Evolutionary conservation across 1,140 invertebrate species (phyloP).

Genomic region (Oscheius sp.): DNA sequence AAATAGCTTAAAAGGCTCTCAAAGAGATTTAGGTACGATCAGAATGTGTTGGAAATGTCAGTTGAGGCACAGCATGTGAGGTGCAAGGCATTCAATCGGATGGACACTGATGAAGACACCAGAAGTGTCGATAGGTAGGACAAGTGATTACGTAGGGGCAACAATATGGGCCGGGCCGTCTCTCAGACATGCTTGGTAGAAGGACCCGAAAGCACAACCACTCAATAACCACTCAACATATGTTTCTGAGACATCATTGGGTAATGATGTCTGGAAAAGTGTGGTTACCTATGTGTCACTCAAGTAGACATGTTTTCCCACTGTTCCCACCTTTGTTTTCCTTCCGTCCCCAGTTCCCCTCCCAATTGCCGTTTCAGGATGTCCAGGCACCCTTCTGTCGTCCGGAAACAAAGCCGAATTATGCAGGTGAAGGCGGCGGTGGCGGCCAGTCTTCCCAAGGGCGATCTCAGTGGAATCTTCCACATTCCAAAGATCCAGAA

Average conservation of each 20-base stretch:
- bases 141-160: no score
- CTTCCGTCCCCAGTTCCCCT: neutral
- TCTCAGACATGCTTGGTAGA: no score
- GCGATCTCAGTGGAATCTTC: slow-evolving; percentile 49
- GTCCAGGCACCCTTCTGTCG: slow-evolving; percentile 9
- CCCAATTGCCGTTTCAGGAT: neutral
- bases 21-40: slow-evolving; percentile 48
- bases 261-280: no score
- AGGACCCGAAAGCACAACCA: no score
- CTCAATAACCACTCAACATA: no score
- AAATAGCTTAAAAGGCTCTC: slow-evolving; percentile 7
- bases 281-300: no score
- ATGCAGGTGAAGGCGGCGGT: slow-evolving; percentile 16
- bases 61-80: slow-evolving; percentile 46
- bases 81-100: slow-evolving; percentile 52
- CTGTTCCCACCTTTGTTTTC: slow-evolving; percentile 4
- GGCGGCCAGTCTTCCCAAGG: slow-evolving; percentile 24
- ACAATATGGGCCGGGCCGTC: no score
- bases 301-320: neutral
- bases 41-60: slow-evolving; percentile 53
- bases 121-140: slow-evolving; percentile 24
- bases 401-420: slow-evolving; percentile 48
- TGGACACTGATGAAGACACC: slow-evolving; percentile 53
- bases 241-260: no score
- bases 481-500: slow-evolving; percentile 46